Conservation (phyloP, 1,140 invertebrate species). For the Bombus confusus region DNA sequence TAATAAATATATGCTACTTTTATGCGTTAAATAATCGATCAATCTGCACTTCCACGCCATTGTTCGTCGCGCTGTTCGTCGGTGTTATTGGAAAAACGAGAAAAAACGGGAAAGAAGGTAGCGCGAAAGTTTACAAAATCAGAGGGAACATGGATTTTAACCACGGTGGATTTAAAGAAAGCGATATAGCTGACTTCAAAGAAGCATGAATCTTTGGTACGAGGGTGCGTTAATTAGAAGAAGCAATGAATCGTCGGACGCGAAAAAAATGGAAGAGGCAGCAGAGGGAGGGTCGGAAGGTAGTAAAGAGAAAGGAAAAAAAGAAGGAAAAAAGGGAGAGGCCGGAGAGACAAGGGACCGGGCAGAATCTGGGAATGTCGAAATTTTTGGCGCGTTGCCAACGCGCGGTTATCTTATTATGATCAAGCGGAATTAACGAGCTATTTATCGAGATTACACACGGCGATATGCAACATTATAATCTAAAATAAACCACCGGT, state of each 20-base stretch:
- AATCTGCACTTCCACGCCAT: too few species aligned
- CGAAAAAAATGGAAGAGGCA: background rate
- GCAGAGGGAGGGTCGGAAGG: background rate
- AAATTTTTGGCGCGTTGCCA: slow-evolving; percentile 49
- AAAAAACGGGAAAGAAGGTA: background rate
- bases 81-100: too few species aligned
- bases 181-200: slow-evolving; percentile 5
- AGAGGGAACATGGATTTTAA: background rate
- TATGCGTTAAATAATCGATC: too few species aligned
- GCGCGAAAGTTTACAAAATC: background rate
- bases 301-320: background rate
- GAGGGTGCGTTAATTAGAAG: slow-evolving; percentile 42
- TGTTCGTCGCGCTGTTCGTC: background rate
- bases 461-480: slow-evolving; percentile 41
- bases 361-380: slow-evolving; percentile 45
- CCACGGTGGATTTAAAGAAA: background rate
- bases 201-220: background rate
- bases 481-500: slow-evolving; percentile 50
- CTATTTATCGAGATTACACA: slow-evolving; percentile 57
- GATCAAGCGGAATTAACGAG: slow-evolving; percentile 52
- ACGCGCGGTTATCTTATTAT: slow-evolving; percentile 51
- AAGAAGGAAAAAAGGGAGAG: background rate
- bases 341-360: slow-evolving; percentile 2
- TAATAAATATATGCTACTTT: too few species aligned
- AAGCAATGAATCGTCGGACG: slow-evolving; percentile 31